phyloP scores from a whole-genome alignment of 2,888 invertebrate genomes.

The Gymnosoma rotundatum region DNA sequence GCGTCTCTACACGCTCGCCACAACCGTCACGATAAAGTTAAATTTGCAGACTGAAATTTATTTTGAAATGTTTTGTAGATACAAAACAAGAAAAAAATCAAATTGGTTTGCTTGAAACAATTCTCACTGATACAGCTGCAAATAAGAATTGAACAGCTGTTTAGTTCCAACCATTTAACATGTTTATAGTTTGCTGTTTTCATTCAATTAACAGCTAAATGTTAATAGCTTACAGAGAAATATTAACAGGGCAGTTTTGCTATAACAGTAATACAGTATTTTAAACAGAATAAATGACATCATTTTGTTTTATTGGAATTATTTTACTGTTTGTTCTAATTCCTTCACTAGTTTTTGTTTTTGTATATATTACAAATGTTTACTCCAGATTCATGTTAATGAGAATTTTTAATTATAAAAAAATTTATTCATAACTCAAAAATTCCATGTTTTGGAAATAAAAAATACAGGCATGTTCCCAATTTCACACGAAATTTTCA shows the following conservation, averaged over 20 bases:
- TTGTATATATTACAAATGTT: too few relatives aligned
- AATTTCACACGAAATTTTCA: too few relatives aligned
- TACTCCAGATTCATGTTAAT: too few relatives aligned
- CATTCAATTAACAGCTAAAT: conserved; percentile 13
- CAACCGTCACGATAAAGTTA: conserved; percentile 75
- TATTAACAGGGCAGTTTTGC: conserved; percentile 18
- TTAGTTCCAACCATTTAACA: conserved; percentile 55
- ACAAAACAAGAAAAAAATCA: conserved; percentile 25
- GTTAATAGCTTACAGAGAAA: not conserved
- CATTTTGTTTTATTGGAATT: conserved; percentile 39
- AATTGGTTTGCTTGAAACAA: conserved; percentile 41
- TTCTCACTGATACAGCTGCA: conserved; percentile 45
- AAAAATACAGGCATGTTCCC: too few relatives aligned
- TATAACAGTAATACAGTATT: conserved; percentile 21
- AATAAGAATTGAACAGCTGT: conserved; percentile 59
- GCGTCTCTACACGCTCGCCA: conserved; percentile 42
- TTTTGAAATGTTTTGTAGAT: conserved; percentile 48
- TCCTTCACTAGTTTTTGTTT: too few relatives aligned
- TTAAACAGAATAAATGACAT: conserved; percentile 65
- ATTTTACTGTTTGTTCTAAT: too few relatives aligned
- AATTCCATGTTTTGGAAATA: too few relatives aligned
- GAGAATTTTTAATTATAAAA: too few relatives aligned
- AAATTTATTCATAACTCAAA: too few relatives aligned
- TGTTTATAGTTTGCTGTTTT: conserved; percentile 1
- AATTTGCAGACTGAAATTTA: conserved; percentile 75